Evolutionary conservation across 2,797 vertebrate species (phyloP).

Genomic region (Apodemus agrarius): DNA sequence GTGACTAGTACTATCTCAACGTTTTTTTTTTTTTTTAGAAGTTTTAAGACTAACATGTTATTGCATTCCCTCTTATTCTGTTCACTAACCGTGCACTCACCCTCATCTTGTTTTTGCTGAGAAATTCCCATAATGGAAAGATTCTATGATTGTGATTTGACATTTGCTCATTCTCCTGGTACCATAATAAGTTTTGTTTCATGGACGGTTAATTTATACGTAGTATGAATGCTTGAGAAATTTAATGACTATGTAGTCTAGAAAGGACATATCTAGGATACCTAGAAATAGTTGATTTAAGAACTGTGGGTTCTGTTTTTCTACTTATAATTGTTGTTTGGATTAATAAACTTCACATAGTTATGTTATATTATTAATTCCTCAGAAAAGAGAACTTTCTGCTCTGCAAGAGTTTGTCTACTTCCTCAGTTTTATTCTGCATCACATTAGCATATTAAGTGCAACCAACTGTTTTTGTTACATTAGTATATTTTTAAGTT

Average conservation of each 20-base stretch:
- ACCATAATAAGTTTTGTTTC: conserved; percentile 44
- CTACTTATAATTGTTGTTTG: conserved; percentile 20
- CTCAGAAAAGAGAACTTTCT: neutral
- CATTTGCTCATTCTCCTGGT: conserved; percentile 38
- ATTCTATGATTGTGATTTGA: conserved; percentile 10
- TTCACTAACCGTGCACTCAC: neutral
- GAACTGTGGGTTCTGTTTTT: neutral
- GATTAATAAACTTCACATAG: conserved; percentile 26
- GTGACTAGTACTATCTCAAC: neutral
- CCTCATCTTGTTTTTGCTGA: conserved; percentile 44
- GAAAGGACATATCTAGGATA: neutral
- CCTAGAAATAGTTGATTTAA: conserved; percentile 45
- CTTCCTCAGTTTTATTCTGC: conserved; percentile 36
- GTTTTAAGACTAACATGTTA: neutral
- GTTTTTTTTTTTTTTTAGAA: neutral
- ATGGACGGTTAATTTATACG: conserved; percentile 15
- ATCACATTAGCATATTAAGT: conserved; percentile 38
- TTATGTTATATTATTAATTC: conserved; percentile 53
- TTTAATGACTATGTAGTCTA: conserved; percentile 37
- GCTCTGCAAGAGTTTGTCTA: conserved; percentile 28
- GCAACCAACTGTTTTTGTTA: neutral
- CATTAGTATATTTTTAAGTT: conserved; percentile 46
- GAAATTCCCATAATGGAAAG: conserved; percentile 38
- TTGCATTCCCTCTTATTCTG: neutral
- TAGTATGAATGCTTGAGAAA: neutral